phyloP scores from a whole-genome alignment of 2,113 vertebrate genomes.

The Onychorhynchus coronatus region DNA sequence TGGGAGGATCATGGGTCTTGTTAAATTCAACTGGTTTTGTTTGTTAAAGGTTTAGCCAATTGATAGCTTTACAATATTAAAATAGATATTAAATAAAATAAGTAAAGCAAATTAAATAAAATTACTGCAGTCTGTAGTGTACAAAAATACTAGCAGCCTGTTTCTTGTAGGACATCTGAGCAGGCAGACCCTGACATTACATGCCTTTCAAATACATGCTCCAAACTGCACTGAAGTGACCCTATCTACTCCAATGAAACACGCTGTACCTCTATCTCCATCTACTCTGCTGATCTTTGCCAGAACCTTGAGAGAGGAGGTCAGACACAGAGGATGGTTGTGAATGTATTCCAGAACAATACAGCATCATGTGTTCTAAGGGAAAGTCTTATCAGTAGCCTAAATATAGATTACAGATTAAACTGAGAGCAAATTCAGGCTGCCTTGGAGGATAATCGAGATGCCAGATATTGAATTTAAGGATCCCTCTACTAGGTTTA shows the following conservation, averaged over 20 bases:
- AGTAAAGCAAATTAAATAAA: background rate
- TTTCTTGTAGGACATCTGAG: background rate
- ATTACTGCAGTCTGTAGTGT: background rate
- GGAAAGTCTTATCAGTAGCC: background rate
- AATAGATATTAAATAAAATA: background rate
- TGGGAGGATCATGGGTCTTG: background rate
- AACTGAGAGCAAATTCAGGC: background rate
- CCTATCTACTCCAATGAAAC: background rate
- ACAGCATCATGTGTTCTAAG: background rate
- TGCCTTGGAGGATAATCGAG: background rate
- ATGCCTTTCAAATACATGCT: fast-evolving
- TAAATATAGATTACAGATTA: background rate
- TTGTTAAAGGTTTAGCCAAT: background rate
- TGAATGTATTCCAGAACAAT: background rate
- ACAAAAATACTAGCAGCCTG: background rate
- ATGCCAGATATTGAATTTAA: background rate
- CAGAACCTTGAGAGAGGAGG: background rate
- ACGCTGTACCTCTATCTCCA: background rate
- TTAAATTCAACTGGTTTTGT: background rate
- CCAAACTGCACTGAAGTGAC: background rate
- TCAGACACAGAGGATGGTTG: background rate
- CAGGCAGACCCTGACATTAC: background rate
- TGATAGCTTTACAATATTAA: background rate
- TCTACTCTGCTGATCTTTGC: too few relatives aligned
- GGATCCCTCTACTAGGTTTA: background rate